Base-by-base conservation (phyloP, 1,140 invertebrate genomes). In the Palaemon carinicauda region DNA sequence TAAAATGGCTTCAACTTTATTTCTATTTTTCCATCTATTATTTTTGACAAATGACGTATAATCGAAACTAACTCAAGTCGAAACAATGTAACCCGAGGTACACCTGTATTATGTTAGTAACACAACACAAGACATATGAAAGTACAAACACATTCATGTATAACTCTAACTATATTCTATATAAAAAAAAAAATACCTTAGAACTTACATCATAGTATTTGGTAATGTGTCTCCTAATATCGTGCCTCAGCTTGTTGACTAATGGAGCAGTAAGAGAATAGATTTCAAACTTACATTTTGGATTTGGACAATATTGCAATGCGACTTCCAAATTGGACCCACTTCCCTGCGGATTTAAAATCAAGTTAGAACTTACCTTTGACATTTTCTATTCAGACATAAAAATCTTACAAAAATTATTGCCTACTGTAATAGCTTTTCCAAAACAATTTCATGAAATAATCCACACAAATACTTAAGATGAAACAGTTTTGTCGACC, bases 151-250 rank as follows among this genome's bases (percentile, higher is more conserved):
- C 41, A 74, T 0, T 51, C 51, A 10, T 82, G 53, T 50, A 74
- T 17, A 52, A 17, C 19, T 74, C 73, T 15, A 17, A 81, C 29
- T 78, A 50, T 21, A 27, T 17, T 5, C 50, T 41, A 17, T 19
- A n/a, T 41, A 54, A 83, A 73, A 10, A 1, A 33, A 60, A 41
- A 24, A 51, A 9, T 24, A 24, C 2, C 50, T 54, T 27, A 77
- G 75, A 87, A 90, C 82, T 91, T 93, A 88, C 93, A 89, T 93
- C 91, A 90, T 97, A 97, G 92, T 97, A 98, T 83, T 94, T 94
- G 5, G 91, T 91, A 60, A 97, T 94, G 89, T 94, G 94, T 75
- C 91, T 90, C 53, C 95, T 93, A 5, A 97, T 94, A 81, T 93
- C 92, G 12, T 94, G 89, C 31, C 93, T 93, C 41, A 98, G 89